Evolutionary conservation across 2,797 vertebrate species (phyloP).

Genomic region (Loriculus beryllinus): DNA sequence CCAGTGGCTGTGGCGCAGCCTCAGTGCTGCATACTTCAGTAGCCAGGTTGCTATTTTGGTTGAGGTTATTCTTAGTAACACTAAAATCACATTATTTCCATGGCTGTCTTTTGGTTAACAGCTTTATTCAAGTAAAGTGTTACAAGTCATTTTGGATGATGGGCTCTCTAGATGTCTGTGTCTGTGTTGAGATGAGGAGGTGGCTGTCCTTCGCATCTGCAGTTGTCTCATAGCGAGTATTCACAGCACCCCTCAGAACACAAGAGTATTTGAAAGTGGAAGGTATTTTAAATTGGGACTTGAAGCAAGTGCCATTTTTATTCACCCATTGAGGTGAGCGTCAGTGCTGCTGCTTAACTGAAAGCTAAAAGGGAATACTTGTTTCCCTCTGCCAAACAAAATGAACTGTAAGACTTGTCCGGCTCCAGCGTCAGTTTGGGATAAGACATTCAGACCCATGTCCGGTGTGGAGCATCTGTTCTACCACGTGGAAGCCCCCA

Average conservation of each 20-base stretch:
- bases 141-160: rapidly evolving
- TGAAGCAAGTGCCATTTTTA: not conserved
- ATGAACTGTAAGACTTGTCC: not conserved
- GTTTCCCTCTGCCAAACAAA: not conserved
- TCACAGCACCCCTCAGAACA: not conserved
- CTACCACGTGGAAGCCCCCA: not conserved
- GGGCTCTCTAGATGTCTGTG: not conserved
- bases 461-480: not conserved
- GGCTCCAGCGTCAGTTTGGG: not conserved
- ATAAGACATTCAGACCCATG: not conserved
- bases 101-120: not conserved
- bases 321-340: not conserved
- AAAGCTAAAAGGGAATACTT: not conserved
- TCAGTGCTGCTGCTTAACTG: not conserved
- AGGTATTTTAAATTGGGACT: not conserved
- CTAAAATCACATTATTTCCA: rapidly evolving
- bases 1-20: not conserved
- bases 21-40: rapidly evolving
- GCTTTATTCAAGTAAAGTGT: not conserved
- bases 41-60: not conserved
- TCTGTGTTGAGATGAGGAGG: not conserved
- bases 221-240: not conserved
- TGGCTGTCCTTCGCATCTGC: not conserved
- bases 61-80: not conserved
- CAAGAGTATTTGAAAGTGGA: not conserved